Evolutionary conservation across 2,888 invertebrate species (phyloP).

Genomic region (Chromoteleia sp.): DNA sequence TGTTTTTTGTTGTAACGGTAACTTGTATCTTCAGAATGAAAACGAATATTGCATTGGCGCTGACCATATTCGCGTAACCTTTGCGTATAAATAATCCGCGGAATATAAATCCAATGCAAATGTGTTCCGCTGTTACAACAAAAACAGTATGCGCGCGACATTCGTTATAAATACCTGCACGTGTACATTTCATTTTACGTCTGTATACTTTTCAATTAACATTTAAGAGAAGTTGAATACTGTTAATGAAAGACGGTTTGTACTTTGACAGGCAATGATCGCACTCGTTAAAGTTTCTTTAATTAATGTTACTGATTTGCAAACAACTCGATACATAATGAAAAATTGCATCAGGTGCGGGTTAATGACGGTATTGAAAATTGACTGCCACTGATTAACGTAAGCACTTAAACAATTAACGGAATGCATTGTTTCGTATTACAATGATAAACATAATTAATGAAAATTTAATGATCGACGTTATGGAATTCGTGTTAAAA

Average conservation of each 20-base stretch:
- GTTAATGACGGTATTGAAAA: too few species aligned
- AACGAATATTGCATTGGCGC: constrained; percentile 10
- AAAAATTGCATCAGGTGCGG: too few species aligned
- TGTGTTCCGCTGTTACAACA: constrained; percentile 2
- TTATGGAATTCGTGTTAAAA: too few species aligned
- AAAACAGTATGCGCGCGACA: background rate
- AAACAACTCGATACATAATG: constrained; percentile 3
- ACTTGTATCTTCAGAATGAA: background rate
- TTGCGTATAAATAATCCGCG: constrained; percentile 17
- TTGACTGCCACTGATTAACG: too few species aligned
- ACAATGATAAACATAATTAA: constrained; percentile 11
- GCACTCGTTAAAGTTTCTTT: constrained; percentile 33
- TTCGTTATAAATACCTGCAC: constrained; percentile 9
- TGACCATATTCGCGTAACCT: background rate
- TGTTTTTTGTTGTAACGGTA: too few species aligned
- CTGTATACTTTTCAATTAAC: constrained; percentile 14
- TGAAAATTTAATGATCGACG: too few species aligned
- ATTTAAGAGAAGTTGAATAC: constrained; percentile 5
- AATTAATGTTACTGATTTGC: constrained; percentile 22
- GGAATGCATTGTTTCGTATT: background rate
- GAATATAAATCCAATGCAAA: constrained; percentile 25
- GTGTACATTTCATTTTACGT: constrained; percentile 18
- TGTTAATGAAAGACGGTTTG: constrained; percentile 18
- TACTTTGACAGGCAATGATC: constrained; percentile 22
- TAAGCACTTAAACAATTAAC: background rate